phyloP scores from a whole-genome alignment of 2,113 vertebrate species.

The Circaetus gallicus region DNA sequence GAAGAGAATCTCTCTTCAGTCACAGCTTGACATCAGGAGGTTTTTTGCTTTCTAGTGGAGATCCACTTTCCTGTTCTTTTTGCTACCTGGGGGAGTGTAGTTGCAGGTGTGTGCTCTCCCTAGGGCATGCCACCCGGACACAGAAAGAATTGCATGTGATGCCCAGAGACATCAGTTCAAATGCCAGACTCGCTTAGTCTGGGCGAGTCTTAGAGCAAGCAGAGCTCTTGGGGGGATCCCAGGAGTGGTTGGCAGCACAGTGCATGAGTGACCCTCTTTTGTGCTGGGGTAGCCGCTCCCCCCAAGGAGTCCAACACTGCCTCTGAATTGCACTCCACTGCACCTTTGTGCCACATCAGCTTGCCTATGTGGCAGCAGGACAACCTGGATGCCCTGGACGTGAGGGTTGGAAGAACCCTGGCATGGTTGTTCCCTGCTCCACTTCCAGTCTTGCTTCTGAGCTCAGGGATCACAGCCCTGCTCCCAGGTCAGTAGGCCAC shows the following conservation, averaged over 20 bases:
- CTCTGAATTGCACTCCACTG: fast-evolving
- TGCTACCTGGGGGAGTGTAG: background rate
- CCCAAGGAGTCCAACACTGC: background rate
- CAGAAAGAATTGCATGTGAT: background rate
- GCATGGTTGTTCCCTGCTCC: background rate
- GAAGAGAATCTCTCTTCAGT: background rate
- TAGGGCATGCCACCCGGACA: too few species aligned
- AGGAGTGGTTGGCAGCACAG: background rate
- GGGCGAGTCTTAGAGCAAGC: background rate
- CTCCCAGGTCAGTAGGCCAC: background rate
- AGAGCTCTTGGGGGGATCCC: background rate
- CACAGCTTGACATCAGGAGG: background rate
- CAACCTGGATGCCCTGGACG: fast-evolving
- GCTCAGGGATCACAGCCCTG: background rate
- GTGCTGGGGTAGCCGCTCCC: background rate
- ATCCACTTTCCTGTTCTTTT: background rate
- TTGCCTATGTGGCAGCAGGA: background rate
- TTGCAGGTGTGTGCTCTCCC: background rate
- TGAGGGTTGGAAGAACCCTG: background rate
- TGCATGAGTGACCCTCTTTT: background rate
- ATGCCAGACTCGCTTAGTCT: background rate
- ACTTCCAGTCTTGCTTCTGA: background rate
- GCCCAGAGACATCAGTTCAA: background rate
- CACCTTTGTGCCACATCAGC: background rate
- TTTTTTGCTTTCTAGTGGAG: background rate